Conservation (phyloP, 2,888 invertebrate species). For the Rosalia funebris region DNA sequence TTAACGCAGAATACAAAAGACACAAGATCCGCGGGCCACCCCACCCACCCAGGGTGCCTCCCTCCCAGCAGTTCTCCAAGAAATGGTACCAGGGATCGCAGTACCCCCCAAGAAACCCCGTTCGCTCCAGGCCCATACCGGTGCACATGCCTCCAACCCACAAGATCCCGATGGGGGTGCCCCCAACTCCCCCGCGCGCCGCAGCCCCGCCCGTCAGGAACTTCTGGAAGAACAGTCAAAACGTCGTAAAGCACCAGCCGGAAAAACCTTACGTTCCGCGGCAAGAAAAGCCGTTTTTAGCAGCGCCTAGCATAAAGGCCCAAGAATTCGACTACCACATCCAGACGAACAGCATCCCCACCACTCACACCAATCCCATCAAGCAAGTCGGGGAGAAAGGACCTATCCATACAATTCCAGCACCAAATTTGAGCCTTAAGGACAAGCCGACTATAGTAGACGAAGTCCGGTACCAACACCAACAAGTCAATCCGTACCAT, state of each 20-base stretch:
- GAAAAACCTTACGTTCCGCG: conserved; percentile 20
- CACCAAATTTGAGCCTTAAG: conserved; percentile 79
- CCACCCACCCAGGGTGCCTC: conserved; percentile 43
- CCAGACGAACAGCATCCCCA: conserved; percentile 59
- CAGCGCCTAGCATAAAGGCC: conserved; percentile 51
- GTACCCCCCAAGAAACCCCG: conserved; percentile 21
- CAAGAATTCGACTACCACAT: conserved; percentile 59
- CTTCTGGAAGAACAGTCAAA: conserved; percentile 50
- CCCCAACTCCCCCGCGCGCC: conserved; percentile 29
- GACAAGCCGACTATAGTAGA: conserved; percentile 71
- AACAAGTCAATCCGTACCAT: conserved; percentile 6
- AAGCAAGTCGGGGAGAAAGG: conserved; percentile 68
- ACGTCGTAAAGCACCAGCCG: conserved; percentile 26
- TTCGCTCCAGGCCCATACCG: conserved; percentile 45
- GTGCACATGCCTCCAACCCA: conserved; percentile 48
- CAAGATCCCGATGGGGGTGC: conserved; percentile 45
- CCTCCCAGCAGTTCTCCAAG: conserved; percentile 45
- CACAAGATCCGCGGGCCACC: conserved; percentile 40
- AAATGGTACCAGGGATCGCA: conserved; percentile 52
- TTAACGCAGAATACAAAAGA: conserved; percentile 37
- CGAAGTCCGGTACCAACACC: conserved; percentile 44
- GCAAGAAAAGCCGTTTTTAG: conserved; percentile 43
- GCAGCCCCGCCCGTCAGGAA: conserved; percentile 44
- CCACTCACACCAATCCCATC: conserved; percentile 55
- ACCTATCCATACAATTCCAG: conserved; percentile 87